These are phyloP conservation scores for Anorthoa munda DNA, from an alignment of 2,888 invertebrate species.

Conservation along the genomic window DNA sequence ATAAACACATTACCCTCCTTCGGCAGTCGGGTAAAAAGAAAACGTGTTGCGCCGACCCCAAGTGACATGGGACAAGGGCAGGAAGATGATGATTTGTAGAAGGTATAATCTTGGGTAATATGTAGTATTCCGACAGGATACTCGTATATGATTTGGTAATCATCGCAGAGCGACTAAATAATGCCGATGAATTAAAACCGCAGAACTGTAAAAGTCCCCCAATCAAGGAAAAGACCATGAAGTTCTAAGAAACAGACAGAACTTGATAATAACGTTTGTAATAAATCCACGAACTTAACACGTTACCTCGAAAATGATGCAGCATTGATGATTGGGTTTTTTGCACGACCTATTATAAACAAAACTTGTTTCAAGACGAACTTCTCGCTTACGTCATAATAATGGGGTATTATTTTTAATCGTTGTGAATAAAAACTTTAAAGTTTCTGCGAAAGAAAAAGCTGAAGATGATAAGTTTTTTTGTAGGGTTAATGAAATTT, in stretches of 20 bases:
- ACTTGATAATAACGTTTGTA: neutral
- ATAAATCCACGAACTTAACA: slow-evolving; percentile 9
- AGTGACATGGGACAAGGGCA: too few relatives aligned
- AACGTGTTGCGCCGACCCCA: too few relatives aligned
- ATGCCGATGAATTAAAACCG: too few relatives aligned
- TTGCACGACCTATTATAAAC: slow-evolving; percentile 12
- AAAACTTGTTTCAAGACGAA: slow-evolving; percentile 41
- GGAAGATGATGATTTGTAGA: too few relatives aligned
- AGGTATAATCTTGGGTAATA: too few relatives aligned
- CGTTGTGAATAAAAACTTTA: neutral
- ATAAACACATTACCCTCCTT: too few relatives aligned
- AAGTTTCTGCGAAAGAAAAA: neutral
- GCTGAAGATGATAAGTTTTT: neutral
- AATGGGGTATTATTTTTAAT: neutral
- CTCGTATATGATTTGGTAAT: too few relatives aligned
- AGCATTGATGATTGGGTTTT: slow-evolving; percentile 41
- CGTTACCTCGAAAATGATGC: slow-evolving; percentile 28
- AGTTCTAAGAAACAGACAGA: neutral
- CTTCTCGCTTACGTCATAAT: slow-evolving; percentile 21
- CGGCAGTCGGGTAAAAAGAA: too few relatives aligned
- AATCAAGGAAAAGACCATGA: slow-evolving; percentile 16
- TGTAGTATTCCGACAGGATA: too few relatives aligned
- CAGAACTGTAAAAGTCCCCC: neutral
- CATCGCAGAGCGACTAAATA: too few relatives aligned
- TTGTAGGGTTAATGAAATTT: too few relatives aligned